Evolutionary conservation across 2,113 vertebrate species (phyloP).

Genomic region (Channa argus): DNA sequence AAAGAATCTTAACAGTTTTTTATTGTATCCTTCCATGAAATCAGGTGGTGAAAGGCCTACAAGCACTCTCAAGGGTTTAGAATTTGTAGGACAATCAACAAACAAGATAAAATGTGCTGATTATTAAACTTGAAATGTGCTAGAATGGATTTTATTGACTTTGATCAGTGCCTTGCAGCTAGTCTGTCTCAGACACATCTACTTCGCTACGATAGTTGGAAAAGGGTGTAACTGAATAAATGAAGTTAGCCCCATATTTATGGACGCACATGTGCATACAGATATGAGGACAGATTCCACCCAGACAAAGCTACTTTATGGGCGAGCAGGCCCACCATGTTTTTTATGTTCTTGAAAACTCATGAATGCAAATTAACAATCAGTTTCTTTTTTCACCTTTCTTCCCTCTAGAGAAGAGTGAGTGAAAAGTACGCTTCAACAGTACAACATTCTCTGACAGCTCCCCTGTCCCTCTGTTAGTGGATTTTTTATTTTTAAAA

Average conservation of each 20-base stretch:
- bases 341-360: not conserved
- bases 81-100: too few relatives aligned
- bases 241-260: slow-evolving; percentile 22
- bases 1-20: too few relatives aligned
- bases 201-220: slow-evolving; percentile 38
- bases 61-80: too few relatives aligned
- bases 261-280: slow-evolving; percentile 1
- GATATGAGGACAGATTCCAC: not conserved
- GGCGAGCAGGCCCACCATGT: not conserved
- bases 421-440: not conserved
- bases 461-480: not conserved
- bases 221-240: slow-evolving; percentile 35
- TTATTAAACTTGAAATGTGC: too few relatives aligned
- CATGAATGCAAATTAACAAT: too few relatives aligned
- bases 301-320: not conserved
- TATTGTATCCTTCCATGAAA: too few relatives aligned
- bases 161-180: too few relatives aligned
- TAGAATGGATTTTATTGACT: too few relatives aligned
- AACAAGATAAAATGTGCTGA: too few relatives aligned
- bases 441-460: not conserved
- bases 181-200: slow-evolving; percentile 46
- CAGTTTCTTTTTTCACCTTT: not conserved
- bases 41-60: too few relatives aligned
- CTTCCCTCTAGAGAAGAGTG: not conserved
- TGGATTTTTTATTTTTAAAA: not conserved